phyloP scores from a whole-genome alignment of 2,113 vertebrate species.

The Xiphophorus hellerii region DNA sequence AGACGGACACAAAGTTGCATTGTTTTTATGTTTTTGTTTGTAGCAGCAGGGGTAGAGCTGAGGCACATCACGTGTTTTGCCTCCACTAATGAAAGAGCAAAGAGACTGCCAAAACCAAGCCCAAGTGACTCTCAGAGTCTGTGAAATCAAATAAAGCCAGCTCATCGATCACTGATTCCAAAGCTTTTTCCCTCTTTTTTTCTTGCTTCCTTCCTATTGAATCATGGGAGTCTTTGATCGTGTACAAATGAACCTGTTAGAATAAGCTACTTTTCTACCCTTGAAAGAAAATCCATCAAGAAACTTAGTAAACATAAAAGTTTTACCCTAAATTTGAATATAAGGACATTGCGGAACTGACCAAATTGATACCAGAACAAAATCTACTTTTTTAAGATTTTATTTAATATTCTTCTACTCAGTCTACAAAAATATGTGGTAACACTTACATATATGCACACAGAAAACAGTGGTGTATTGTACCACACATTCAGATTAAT shows the following conservation, averaged over 20 bases:
- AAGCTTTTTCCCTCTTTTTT: constrained; percentile 59
- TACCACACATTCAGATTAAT: not conserved
- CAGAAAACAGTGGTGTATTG: not conserved
- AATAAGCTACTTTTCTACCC: constrained; percentile 48
- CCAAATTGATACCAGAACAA: too few relatives aligned
- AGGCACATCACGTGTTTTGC: constrained; percentile 81
- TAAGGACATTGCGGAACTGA: not conserved
- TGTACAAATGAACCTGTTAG: constrained; percentile 67
- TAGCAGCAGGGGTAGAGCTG: constrained; percentile 82
- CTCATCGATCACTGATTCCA: constrained; percentile 87
- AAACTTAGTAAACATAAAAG: constrained; percentile 24
- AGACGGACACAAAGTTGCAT: constrained; percentile 84
- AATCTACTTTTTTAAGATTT: not conserved
- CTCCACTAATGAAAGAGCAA: constrained; percentile 63
- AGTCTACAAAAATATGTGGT: not conserved
- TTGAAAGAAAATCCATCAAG: constrained; percentile 43
- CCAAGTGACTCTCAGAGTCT: constrained; percentile 66
- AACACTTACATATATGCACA: not conserved
- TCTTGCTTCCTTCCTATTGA: constrained; percentile 62
- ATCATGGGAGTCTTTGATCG: constrained; percentile 64
- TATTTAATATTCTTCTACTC: not conserved
- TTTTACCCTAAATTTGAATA: not conserved
- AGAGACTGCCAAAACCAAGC: constrained; percentile 58
- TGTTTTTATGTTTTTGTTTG: constrained; percentile 83
- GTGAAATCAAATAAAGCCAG: constrained; percentile 84